phyloP scores from a whole-genome alignment of 2,113 vertebrate genomes.

The Cynoglossus semilaevis region DNA sequence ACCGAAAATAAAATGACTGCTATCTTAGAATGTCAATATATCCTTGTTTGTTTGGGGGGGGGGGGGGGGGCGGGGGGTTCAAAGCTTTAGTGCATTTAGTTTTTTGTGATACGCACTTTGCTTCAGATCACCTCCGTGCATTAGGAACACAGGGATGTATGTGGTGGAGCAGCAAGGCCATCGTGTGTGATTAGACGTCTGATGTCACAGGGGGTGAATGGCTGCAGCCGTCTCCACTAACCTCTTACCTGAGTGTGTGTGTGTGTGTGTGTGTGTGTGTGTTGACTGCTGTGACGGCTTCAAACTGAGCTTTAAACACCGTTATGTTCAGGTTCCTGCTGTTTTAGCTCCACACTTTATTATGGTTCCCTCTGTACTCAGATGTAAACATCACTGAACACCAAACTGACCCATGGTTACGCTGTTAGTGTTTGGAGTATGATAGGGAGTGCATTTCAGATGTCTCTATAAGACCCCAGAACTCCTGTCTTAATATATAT shows the following conservation, averaged over 20 bases:
- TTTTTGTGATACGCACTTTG: constrained; percentile 10
- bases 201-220: constrained; percentile 3
- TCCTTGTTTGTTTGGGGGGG: too few species aligned
- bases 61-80: too few species aligned
- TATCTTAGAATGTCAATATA: background rate
- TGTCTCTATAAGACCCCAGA: too few species aligned
- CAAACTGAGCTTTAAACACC: background rate
- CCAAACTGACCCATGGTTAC: too few species aligned
- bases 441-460: background rate
- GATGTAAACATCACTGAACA: background rate
- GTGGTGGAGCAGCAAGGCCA: constrained; percentile 6
- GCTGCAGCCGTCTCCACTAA: constrained; percentile 11
- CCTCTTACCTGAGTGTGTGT: background rate
- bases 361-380: background rate
- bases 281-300: background rate
- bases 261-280: background rate
- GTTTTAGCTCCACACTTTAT: background rate
- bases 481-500: background rate
- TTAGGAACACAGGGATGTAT: constrained; percentile 14
- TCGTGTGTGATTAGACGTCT: constrained; percentile 9
- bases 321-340: constrained; percentile 1
- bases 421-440: background rate
- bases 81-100: constrained; percentile 4
- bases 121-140: background rate
- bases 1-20: background rate